phyloP scores from a whole-genome alignment of 30 jellyfish, hydroid and myxozoan genomes.

The Hydractinia symbiolongicarpus region DNA sequence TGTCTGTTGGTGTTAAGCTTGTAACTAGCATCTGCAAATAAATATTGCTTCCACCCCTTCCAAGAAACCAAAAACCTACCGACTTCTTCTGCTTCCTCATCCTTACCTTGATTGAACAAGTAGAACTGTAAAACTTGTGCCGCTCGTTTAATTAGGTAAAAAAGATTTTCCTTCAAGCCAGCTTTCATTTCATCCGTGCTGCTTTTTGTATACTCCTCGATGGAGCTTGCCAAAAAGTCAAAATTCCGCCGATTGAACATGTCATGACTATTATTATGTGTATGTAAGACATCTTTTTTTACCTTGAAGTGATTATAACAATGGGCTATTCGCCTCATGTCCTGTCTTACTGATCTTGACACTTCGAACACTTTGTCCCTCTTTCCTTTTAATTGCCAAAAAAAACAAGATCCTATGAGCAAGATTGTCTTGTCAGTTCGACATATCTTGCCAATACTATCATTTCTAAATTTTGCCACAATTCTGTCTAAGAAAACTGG shows the following conservation, averaged over 20 bases:
- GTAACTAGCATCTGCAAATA: conserved; percentile 25
- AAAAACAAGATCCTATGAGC: conserved; percentile 6
- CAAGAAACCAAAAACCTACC: conserved; percentile 4
- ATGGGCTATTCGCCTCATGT: conserved; percentile 29
- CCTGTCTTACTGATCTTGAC: conserved; percentile 11
- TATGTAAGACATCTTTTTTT: background rate
- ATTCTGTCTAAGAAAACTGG: conserved; percentile 1
- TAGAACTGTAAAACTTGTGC: conserved; percentile 12
- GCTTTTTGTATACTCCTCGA: conserved; percentile 13
- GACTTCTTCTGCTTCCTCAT: conserved; percentile 8
- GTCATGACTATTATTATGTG: conserved; percentile 3
- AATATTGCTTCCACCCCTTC: background rate
- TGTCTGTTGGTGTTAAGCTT: conserved; percentile 19
- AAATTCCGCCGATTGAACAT: conserved; percentile 15
- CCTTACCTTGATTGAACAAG: background rate
- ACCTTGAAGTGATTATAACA: background rate
- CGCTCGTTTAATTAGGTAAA: conserved; percentile 16
- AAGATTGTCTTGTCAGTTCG: conserved; percentile 16
- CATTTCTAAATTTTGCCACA: conserved; percentile 5
- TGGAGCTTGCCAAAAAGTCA: background rate
- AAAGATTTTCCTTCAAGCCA: conserved; percentile 19
- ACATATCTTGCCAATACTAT: conserved; percentile 18
- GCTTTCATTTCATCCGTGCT: conserved; percentile 10
- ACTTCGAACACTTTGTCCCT: conserved; percentile 14
- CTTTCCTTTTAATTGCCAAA: conserved; percentile 1